Conservation (phyloP, 2,888 invertebrate genomes). For the Ditylenchus weischeri region DNA sequence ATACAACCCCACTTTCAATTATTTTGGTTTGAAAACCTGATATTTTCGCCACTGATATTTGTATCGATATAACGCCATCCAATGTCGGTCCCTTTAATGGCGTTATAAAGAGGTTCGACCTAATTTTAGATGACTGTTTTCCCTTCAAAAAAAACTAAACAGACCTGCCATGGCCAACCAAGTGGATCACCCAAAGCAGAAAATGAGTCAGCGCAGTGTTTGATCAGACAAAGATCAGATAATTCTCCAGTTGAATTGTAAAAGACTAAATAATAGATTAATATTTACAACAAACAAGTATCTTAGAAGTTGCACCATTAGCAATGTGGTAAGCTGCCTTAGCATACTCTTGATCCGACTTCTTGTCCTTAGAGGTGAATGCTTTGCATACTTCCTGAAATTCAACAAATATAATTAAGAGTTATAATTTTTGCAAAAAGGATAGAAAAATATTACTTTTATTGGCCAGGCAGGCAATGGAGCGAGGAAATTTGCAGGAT, state of each 20-base stretch:
- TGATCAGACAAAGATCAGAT: slow-evolving; percentile 38
- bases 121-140: too few relatives aligned
- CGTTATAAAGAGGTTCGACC: too few relatives aligned
- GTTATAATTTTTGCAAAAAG: background rate
- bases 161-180: slow-evolving; percentile 56
- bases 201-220: slow-evolving; percentile 24
- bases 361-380: slow-evolving; percentile 60
- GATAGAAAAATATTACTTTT: slow-evolving; percentile 25
- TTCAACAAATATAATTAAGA: background rate
- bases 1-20: too few relatives aligned
- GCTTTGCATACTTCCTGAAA: slow-evolving; percentile 65
- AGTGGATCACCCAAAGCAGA: slow-evolving; percentile 43
- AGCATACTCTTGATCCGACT: slow-evolving; percentile 15
- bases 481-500: slow-evolving; percentile 74
- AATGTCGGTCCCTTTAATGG: too few relatives aligned
- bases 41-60: too few relatives aligned
- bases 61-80: too few relatives aligned
- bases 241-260: slow-evolving; percentile 40
- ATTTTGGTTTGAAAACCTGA: too few relatives aligned
- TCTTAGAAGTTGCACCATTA: slow-evolving; percentile 11
- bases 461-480: slow-evolving; percentile 81
- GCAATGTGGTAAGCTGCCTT: slow-evolving; percentile 26
- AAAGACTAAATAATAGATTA: slow-evolving; percentile 24
- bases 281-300: slow-evolving; percentile 3
- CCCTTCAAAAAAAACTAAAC: background rate